Conservation (phyloP, 2,888 invertebrate species). For the Dicycla oo region DNA sequence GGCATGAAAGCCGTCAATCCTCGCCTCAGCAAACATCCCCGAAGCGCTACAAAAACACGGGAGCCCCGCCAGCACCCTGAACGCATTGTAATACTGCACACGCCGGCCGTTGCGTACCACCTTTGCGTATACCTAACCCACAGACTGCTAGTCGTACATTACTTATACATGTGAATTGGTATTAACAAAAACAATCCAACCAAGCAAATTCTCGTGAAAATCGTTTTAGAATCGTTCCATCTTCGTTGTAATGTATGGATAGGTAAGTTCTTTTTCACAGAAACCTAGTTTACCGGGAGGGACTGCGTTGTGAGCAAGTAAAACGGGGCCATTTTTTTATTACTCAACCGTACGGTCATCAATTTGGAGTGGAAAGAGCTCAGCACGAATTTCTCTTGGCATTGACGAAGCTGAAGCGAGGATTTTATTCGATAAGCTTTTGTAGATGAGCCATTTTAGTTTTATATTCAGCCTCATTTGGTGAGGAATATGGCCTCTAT, state of each 20-base stretch:
- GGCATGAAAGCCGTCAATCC: no score
- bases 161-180: not conserved
- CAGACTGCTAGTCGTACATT: no score
- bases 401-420: slow-evolving; percentile 9
- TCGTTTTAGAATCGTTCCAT: slow-evolving; percentile 26
- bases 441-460: slow-evolving; percentile 7
- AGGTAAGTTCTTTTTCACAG: slow-evolving; percentile 2
- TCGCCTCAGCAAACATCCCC: no score
- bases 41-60: no score
- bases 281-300: slow-evolving; percentile 7
- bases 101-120: no score
- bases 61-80: no score
- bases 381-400: slow-evolving; percentile 24
- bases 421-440: slow-evolving; percentile 9
- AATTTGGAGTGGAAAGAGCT: slow-evolving; percentile 25
- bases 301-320: slow-evolving; percentile 15
- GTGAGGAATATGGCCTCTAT: not conserved
- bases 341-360: slow-evolving; percentile 14
- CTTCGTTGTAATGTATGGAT: slow-evolving; percentile 16
- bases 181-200: not conserved
- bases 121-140: no score
- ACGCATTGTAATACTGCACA: no score
- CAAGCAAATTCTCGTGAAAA: not conserved
- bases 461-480: not conserved
- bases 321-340: slow-evolving; percentile 12